Evolutionary conservation across 2,888 invertebrate genomes (phyloP).

Genomic region (Gastrophysa polygoni): DNA sequence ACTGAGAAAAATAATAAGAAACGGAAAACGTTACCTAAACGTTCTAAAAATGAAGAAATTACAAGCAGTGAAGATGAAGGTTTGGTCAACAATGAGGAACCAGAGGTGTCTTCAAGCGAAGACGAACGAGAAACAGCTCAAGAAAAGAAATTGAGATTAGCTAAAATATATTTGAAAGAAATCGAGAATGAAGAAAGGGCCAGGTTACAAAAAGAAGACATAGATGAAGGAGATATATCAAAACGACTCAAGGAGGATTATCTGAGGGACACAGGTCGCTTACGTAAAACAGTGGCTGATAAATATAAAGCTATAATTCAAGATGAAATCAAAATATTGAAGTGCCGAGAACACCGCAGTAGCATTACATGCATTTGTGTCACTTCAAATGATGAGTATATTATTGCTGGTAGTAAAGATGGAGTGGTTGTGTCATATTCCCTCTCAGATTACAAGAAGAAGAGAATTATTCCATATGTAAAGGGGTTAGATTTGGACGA

Average conservation of each 20-base stretch:
- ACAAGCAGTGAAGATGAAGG: slow-evolving; percentile 70
- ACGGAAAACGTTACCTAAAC: slow-evolving; percentile 27
- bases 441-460: slow-evolving; percentile 66
- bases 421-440: slow-evolving; percentile 86
- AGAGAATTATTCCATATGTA: slow-evolving; percentile 63
- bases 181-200: slow-evolving; percentile 81
- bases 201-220: slow-evolving; percentile 69
- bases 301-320: slow-evolving; percentile 59
- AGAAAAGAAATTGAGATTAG: slow-evolving; percentile 87
- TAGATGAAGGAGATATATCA: slow-evolving; percentile 71
- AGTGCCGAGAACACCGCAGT: slow-evolving; percentile 78
- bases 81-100: slow-evolving; percentile 61
- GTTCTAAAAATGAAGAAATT: slow-evolving; percentile 62
- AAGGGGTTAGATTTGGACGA: slow-evolving; percentile 37
- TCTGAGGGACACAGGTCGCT: slow-evolving; percentile 82
- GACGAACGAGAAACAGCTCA: slow-evolving; percentile 83
- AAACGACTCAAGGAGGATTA: slow-evolving; percentile 83
- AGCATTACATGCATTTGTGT: slow-evolving; percentile 83
- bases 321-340: slow-evolving; percentile 61
- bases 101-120: slow-evolving; percentile 60
- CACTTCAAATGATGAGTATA: slow-evolving; percentile 71
- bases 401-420: slow-evolving; percentile 89
- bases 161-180: slow-evolving; percentile 88
- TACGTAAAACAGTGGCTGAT: slow-evolving; percentile 77
- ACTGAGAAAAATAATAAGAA: slow-evolving; percentile 41